phyloP scores from a whole-genome alignment of 2,113 vertebrate genomes.

The Brachyhypopomus gauderio region DNA sequence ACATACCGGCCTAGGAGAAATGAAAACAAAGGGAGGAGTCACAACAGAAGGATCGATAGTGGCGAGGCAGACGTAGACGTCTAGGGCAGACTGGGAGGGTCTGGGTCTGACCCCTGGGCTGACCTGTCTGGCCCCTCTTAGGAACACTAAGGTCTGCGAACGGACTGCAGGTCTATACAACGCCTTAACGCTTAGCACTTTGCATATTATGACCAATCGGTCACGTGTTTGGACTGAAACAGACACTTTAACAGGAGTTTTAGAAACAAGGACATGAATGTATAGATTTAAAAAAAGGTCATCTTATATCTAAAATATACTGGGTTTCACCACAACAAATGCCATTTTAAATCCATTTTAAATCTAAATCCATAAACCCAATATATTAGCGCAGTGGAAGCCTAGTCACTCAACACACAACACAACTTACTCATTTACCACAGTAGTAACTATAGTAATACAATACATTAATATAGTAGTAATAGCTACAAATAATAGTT shows the following conservation, averaged over 20 bases:
- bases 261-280: not conserved
- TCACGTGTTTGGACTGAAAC: not conserved
- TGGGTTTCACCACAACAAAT: not conserved
- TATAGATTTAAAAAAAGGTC: not conserved
- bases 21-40: constrained; percentile 28
- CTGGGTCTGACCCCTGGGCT: constrained; percentile 27
- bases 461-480: not conserved
- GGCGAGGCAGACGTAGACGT: constrained; percentile 18
- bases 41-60: constrained; percentile 46
- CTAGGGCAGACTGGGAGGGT: constrained; percentile 21
- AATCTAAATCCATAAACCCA: not conserved
- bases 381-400: too few species aligned
- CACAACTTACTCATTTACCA: not conserved
- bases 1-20: not conserved
- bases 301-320: not conserved
- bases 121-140: constrained; percentile 39
- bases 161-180: constrained; percentile 7
- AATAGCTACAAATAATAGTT: not conserved
- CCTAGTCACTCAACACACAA: not conserved
- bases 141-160: not conserved
- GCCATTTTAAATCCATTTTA: not conserved
- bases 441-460: not conserved
- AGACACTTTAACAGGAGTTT: not conserved
- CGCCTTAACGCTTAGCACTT: not conserved
- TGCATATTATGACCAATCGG: not conserved